phyloP scores from a whole-genome alignment of 2,113 vertebrate genomes.

The Scophthalmus maximus region DNA sequence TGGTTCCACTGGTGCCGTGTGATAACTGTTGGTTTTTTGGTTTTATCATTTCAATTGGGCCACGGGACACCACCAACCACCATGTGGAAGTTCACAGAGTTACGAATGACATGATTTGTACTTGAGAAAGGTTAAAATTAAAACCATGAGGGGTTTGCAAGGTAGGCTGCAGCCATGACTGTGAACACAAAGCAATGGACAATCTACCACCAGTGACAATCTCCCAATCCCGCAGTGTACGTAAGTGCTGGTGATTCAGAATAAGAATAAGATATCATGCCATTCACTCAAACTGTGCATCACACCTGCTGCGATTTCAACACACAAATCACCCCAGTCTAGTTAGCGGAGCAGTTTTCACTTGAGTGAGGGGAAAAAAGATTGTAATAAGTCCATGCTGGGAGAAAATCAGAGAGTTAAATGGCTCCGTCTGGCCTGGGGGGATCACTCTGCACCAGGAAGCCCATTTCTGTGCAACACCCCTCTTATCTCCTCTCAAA shows the following conservation, averaged over 20 bases:
- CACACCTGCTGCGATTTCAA: slow-evolving; percentile 39
- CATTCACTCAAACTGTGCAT: slow-evolving; percentile 41
- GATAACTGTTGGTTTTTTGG: too few species aligned
- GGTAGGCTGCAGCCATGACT: slow-evolving; percentile 1
- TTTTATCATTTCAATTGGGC: too few species aligned
- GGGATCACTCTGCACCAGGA: slow-evolving; percentile 68
- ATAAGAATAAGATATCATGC: too few species aligned
- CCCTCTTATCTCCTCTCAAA: slow-evolving; percentile 53
- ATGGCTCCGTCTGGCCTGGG: slow-evolving; percentile 68
- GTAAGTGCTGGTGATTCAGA: slow-evolving; percentile 15
- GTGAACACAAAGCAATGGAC: slow-evolving; percentile 10
- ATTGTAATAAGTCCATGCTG: slow-evolving; percentile 56
- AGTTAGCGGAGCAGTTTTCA: slow-evolving; percentile 50
- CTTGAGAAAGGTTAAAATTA: background rate
- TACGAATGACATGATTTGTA: background rate
- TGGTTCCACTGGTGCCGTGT: background rate
- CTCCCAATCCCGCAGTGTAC: slow-evolving; percentile 15
- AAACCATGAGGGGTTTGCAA: slow-evolving; percentile 2
- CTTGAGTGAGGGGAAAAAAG: slow-evolving; percentile 19
- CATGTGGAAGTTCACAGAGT: background rate
- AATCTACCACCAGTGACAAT: slow-evolving; percentile 25
- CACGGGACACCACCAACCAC: too few species aligned
- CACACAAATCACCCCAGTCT: slow-evolving; percentile 55
- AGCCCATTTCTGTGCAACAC: slow-evolving; percentile 59
- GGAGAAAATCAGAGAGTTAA: slow-evolving; percentile 70